phyloP scores from a whole-genome alignment of 2,797 vertebrate genomes.

The Chromobotia macracanthus region DNA sequence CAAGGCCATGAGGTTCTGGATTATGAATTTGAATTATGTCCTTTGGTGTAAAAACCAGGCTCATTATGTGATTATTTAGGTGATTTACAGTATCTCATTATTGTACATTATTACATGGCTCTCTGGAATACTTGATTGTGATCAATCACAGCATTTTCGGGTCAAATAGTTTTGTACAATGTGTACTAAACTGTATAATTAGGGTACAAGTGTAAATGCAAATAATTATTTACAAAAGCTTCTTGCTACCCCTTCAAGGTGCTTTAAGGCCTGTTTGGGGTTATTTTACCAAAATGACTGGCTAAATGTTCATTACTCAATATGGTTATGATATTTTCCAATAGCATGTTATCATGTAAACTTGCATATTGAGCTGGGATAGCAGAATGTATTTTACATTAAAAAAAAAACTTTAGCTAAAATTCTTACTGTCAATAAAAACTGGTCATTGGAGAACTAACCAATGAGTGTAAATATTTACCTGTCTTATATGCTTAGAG shows the following conservation, averaged over 20 bases:
- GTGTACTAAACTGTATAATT: no score
- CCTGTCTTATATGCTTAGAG: slow-evolving; percentile 31
- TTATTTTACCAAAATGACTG: no score
- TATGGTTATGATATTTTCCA: no score
- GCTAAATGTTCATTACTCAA: no score
- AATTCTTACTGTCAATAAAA: neutral
- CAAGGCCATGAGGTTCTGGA: slow-evolving; percentile 43
- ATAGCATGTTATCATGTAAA: no score
- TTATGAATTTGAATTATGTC: slow-evolving; percentile 53
- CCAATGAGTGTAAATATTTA: slow-evolving; percentile 35
- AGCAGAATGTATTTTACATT: no score
- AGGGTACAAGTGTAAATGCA: no score
- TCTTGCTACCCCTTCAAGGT: no score
- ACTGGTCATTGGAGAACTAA: neutral
- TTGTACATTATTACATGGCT: neutral
- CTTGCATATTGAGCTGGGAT: no score
- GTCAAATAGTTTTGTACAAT: no score
- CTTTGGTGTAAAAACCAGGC: slow-evolving; percentile 25
- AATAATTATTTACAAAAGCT: no score
- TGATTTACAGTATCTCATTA: slow-evolving; percentile 2
- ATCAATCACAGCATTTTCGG: neutral
- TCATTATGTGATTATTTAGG: slow-evolving; percentile 23
- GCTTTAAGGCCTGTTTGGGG: no score
- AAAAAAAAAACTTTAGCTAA: neutral
- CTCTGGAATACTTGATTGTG: neutral